Base-by-base conservation (phyloP, 2,113 vertebrate species). In the Sinocyclocheilus rhinocerous region DNA sequence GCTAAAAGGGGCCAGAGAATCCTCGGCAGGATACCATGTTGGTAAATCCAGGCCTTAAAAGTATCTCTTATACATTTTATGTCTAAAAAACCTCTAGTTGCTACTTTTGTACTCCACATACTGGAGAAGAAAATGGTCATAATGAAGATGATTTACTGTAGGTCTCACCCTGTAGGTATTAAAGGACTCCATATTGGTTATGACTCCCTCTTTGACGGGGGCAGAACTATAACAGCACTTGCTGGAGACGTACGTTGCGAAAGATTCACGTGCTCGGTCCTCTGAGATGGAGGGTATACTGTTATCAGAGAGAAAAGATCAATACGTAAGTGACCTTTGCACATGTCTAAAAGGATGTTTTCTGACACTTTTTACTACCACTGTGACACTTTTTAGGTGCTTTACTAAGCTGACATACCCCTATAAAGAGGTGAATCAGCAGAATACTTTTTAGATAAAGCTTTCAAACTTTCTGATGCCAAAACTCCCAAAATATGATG, bases 81-180 rank as follows among this genome's bases (percentile, higher is more conserved):
- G 69, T 72, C 18, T 33, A 39, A 72, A 72, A 39, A 22, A 5
- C n/a, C 16, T 33, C 29, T 18, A 18, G 3, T 36, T 4, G 6
- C 16, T 69, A 18, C 18, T 22, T 22, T 39, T 39, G 29, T 33
- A 18, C 6, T 8, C 29, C 29, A 2, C 16, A 70, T 11, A 20
- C 8, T 11, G 9, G 16, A 55, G 22, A n/a, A 33, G 59, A 48
- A n/a, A 63, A 26, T 59, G 29, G 45, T 20, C 6, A 75, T 75
- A 26, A 75, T 48, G 10, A 48, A 48, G 13, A 76, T 18, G 24
- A 33, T 76, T 24, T 48, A 24, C 3, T 16, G n/a, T 75, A 15
- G 20, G 6, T 57, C 55, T 88, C 67, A 95, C 93, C 91, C 95
- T 91, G 90, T 84, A 95, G 2, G 93, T 95, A 86, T 91, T 93